A percentile compares a stretch with the other conserved stretches of the same genome.
These are phyloP conservation scores for Fulica atra DNA, from an alignment of 2,113 vertebrate genomes.

Conservation along the genomic window DNA sequence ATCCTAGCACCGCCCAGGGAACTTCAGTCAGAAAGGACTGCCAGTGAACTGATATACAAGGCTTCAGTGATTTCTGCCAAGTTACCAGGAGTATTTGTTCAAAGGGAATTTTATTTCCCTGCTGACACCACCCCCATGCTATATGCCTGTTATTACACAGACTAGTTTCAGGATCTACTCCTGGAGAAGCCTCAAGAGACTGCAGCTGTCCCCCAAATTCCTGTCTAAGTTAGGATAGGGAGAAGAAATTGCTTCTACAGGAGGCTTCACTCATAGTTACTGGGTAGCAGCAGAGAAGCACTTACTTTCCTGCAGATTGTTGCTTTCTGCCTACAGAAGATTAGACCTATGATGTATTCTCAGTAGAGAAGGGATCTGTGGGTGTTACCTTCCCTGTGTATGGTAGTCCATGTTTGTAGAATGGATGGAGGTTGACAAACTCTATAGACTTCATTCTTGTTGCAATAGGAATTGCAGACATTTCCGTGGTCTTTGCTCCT, in stretches of 20 bases:
- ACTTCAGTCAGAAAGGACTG: not conserved
- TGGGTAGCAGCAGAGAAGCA: not conserved
- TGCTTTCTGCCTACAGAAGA: not conserved
- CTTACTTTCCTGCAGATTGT: not conserved
- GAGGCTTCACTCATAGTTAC: not conserved
- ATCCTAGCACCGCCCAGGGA: not conserved
- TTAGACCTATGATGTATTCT: not conserved
- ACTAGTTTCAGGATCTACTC: not conserved
- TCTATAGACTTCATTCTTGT: not conserved
- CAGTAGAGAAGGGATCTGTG: not conserved
- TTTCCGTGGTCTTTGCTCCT: not conserved
- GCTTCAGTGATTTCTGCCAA: not conserved
- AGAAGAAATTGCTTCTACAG: not conserved
- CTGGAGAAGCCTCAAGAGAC: not conserved
- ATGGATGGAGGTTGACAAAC: conserved; percentile 57
- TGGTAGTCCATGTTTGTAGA: conserved; percentile 66
- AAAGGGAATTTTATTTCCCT: not conserved
- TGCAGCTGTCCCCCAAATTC: not conserved
- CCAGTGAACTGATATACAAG: not conserved
- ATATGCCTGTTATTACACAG: not conserved
- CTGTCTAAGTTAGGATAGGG: not conserved
- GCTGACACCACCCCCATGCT: not conserved
- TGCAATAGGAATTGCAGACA: not conserved
- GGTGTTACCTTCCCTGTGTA: conserved; percentile 68
- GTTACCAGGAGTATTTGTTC: not conserved